Percentiles rank a stretch among this genome's conserved stretches.
Evolutionary conservation across 2,113 vertebrate genomes (phyloP).

Genomic region (Saimiri boliviensis): DNA sequence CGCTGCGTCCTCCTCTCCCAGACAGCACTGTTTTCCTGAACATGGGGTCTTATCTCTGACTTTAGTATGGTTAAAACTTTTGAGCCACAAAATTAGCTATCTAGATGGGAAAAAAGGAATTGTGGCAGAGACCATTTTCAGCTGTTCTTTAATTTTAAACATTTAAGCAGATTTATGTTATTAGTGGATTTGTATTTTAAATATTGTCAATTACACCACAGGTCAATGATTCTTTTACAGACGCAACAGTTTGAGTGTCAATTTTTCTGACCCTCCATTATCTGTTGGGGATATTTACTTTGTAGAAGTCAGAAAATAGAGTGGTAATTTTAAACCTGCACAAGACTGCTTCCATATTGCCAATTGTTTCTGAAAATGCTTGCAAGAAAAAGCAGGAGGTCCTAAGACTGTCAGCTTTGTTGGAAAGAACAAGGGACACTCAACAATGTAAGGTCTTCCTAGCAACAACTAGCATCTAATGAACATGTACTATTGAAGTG

Average conservation of each 20-base stretch:
- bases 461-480: neutral
- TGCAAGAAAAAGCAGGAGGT: slow-evolving; percentile 13
- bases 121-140: neutral
- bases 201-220: neutral
- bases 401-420: neutral
- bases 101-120: neutral
- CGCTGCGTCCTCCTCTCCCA: neutral
- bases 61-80: neutral
- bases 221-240: neutral
- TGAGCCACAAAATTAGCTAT: neutral
- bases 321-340: neutral
- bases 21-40: neutral
- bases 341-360: neutral
- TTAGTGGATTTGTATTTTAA: neutral
- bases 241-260: neutral
- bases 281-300: neutral
- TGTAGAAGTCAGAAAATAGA: slow-evolving; percentile 16
- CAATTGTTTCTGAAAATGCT: slow-evolving; percentile 1
- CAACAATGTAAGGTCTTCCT: neutral
- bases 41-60: neutral
- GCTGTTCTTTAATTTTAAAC: neutral
- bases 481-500: neutral
- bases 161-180: neutral
- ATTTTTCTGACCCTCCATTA: neutral
- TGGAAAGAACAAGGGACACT: neutral